Base-by-base conservation (phyloP, 1,140 invertebrate species). In the Drosophila tristis region DNA sequence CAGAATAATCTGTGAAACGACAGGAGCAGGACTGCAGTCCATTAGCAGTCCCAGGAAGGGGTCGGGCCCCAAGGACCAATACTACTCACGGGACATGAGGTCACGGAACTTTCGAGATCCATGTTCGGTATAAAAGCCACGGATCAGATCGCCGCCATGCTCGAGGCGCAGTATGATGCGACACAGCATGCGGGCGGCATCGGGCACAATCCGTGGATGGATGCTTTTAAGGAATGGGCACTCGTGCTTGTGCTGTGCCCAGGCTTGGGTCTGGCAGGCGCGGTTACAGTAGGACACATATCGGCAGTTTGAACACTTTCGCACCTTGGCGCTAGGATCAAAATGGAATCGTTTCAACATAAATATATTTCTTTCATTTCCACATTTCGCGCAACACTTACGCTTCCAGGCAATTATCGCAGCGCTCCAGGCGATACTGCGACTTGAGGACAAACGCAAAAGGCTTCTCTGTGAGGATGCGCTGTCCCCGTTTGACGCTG, bases 61-160 rank as follows among this genome's bases (percentile, higher is more conserved):
- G 20, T 47, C 1, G 5, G 9, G 11, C 15, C 15, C 13, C 6
- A 16, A 4, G 0, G 4, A 26, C 0, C 7, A 0, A 1, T 2
- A 6, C 1, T 45, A 94, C 95, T 94, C 93, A 97, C 96, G 97
- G 25, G 96, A 96, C 96, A 97, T 97, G 5, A 97, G 91, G 92
- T 97, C 96, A 74, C 95, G 95, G 92, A 97, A 97, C 91, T 94
- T 95, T 71, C 96, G 93, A 68, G 94, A 96, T 8, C 94, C 94
- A 20, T 93, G 95, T 39, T 94, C 92, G 3, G 94, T 93, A 76
- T 96, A 96, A 87, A 95, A 96, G 23, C 93, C 92, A 61, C 94
- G 94, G 56, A 95, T 93, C 20, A 93, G 86, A 45, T 94, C 94
- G 54, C 96, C 95, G 5, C 95, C 95, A 68, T 94, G 93, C 68